phyloP scores from a whole-genome alignment of 30 jellyfish, hydroid and myxozoan species.

The Hydractinia symbiolongicarpus region DNA sequence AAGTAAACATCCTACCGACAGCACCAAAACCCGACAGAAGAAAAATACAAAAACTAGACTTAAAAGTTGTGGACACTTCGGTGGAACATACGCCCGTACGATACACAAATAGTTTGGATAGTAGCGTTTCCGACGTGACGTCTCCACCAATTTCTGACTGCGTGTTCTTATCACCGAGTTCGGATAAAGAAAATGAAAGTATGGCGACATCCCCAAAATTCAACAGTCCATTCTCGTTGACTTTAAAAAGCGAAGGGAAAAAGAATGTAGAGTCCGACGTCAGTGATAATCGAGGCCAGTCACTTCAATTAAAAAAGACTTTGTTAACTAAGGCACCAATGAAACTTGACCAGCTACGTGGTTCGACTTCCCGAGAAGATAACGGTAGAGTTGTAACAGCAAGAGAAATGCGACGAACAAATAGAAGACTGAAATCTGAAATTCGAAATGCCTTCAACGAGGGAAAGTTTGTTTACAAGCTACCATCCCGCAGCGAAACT shows the following conservation, averaged over 20 bases:
- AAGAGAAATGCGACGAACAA: slow-evolving; percentile 37
- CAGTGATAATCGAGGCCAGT: slow-evolving; percentile 9
- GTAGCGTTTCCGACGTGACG: background rate
- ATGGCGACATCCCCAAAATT: background rate
- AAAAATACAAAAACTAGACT: background rate
- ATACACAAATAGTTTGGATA: background rate
- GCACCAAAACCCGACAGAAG: slow-evolving; percentile 6
- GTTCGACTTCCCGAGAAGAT: background rate
- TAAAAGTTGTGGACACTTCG: background rate
- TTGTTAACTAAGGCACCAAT: slow-evolving; percentile 36
- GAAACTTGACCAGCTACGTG: slow-evolving; percentile 26
- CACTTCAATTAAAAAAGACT: slow-evolving; percentile 26
- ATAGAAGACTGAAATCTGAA: slow-evolving; percentile 34
- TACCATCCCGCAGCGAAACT: background rate
- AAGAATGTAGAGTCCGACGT: background rate
- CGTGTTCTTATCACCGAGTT: background rate
- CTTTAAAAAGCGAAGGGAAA: slow-evolving; percentile 10
- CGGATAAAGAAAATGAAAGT: background rate
- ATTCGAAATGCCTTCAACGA: slow-evolving; percentile 42
- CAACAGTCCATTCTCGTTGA: slow-evolving; percentile 27
- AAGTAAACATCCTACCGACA: background rate
- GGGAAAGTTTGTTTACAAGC: slow-evolving; percentile 29
- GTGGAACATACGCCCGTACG: background rate
- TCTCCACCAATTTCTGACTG: background rate
- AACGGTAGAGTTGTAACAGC: slow-evolving; percentile 24